phyloP scores from a whole-genome alignment of 2,113 vertebrate species.

The Carassius gibelio region DNA sequence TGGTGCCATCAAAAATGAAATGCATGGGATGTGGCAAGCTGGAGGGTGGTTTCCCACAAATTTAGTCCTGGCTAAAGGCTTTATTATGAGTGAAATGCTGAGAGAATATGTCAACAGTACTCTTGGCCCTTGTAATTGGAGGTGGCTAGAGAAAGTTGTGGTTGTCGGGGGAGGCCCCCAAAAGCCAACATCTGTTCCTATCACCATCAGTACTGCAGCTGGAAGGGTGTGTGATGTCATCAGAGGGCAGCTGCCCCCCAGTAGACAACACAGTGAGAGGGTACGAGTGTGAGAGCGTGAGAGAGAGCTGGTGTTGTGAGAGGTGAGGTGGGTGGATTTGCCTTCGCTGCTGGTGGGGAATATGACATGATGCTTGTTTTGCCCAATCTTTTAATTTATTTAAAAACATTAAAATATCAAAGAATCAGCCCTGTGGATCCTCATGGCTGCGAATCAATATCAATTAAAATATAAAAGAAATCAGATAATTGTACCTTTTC shows the following conservation, averaged over 20 bases:
- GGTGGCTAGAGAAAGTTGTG: constrained; percentile 46
- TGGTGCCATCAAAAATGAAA: constrained; percentile 15
- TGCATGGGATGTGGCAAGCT: constrained; percentile 31
- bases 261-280: constrained; percentile 44
- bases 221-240: constrained; percentile 63
- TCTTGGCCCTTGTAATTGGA: constrained; percentile 47
- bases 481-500: too few species aligned
- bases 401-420: too few species aligned
- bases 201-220: constrained; percentile 60
- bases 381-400: neutral
- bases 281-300: constrained; percentile 14
- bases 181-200: constrained; percentile 62
- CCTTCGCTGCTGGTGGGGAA: neutral
- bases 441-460: too few species aligned
- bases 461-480: too few species aligned
- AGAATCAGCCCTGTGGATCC: too few species aligned
- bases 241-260: constrained; percentile 56
- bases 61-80: constrained; percentile 38
- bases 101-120: constrained; percentile 63
- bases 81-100: constrained; percentile 55
- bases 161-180: constrained; percentile 33
- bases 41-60: constrained; percentile 47
- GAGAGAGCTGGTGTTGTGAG: constrained; percentile 4
- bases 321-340: constrained; percentile 20
- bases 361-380: neutral